A percentile compares a stretch with the other conserved stretches of the same genome.
Conservation (phyloP, 2,113 vertebrate genomes). For the Trichomycterus rosablanca region DNA sequence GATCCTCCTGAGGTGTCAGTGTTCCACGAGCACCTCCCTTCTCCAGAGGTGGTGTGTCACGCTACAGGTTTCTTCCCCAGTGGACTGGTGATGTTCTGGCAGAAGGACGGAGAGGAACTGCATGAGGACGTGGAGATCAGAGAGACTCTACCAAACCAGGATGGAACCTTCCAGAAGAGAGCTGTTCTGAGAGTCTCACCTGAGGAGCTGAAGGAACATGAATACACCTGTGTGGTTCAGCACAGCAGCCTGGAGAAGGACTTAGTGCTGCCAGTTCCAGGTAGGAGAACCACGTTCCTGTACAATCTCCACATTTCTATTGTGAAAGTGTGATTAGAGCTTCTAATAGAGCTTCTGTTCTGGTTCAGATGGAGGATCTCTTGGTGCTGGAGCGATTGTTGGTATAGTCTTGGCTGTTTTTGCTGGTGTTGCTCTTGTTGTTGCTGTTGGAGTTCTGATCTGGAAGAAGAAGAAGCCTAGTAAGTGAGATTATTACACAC, state of each 20-base stretch:
- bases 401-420: not conserved
- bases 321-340: not conserved
- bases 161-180: conserved; percentile 53
- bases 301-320: not conserved
- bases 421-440: not conserved
- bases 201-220: not conserved
- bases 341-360: not conserved
- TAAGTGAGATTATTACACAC: not conserved
- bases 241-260: conserved; percentile 17
- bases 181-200: conserved; percentile 15
- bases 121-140: conserved; percentile 38
- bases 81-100: conserved; percentile 29
- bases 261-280: not conserved
- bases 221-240: conserved; percentile 35
- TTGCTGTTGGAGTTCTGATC: not conserved
- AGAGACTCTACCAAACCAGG: conserved; percentile 48
- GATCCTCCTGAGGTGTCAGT: not conserved
- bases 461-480: not conserved
- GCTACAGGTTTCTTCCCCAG: conserved; percentile 57
- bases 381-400: fast-evolving
- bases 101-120: conserved; percentile 37
- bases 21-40: not conserved
- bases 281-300: not conserved
- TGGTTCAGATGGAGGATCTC: not conserved
- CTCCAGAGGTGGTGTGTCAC: conserved; percentile 46